Evolutionary conservation across 1,140 invertebrate species (phyloP).

Genomic region (Apocrypta bakeri): DNA sequence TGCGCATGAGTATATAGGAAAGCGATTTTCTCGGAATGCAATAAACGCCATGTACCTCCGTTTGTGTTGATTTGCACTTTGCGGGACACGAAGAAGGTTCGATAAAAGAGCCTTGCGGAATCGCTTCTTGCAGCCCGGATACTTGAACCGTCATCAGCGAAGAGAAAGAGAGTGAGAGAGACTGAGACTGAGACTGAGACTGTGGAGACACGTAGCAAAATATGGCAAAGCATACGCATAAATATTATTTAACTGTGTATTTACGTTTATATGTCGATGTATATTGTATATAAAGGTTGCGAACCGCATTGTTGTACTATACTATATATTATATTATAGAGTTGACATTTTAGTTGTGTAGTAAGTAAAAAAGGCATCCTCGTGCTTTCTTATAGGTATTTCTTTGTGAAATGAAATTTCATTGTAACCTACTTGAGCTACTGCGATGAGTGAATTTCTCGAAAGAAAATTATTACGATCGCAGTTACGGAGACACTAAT

Average conservation of each 20-base stretch:
- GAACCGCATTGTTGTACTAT: too few relatives aligned
- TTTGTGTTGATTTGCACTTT: constrained; percentile 20
- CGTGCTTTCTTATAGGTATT: neutral
- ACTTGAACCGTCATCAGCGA: constrained; percentile 1
- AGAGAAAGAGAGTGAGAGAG: neutral
- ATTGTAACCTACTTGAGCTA: neutral
- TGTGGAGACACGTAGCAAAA: too few relatives aligned
- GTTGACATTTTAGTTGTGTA: neutral
- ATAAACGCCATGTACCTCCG: constrained; percentile 21
- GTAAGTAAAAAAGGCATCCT: neutral
- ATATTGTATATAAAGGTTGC: neutral
- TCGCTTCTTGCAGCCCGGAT: neutral
- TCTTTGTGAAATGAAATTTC: neutral
- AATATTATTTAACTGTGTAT: too few relatives aligned
- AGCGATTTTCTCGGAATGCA: neutral
- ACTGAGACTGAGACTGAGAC: too few relatives aligned
- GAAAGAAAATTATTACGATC: neutral
- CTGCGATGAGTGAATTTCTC: too few relatives aligned
- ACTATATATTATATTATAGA: too few relatives aligned
- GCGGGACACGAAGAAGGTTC: neutral
- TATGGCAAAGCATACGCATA: neutral
- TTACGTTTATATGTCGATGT: too few relatives aligned
- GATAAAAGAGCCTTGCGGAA: neutral
- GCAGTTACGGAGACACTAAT: too few relatives aligned
- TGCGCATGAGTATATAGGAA: neutral